Evolutionary conservation across 2,888 invertebrate species (phyloP).

Genomic region (Trichopoda pennipes): DNA sequence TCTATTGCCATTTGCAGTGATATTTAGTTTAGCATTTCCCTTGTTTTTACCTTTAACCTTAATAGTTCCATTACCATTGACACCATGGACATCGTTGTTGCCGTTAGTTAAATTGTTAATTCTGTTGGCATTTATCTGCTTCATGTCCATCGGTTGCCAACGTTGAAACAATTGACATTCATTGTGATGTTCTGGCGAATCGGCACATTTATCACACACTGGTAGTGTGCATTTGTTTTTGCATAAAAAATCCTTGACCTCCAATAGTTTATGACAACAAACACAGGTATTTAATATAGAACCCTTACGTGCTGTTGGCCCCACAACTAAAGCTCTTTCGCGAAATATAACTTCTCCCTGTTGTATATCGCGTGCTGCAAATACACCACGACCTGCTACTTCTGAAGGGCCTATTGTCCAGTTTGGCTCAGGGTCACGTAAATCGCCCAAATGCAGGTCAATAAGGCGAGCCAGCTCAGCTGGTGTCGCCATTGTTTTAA

Average conservation of each 20-base stretch:
- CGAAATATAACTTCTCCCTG: slow-evolving; percentile 87
- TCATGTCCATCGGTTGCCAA: slow-evolving; percentile 82
- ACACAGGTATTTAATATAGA: slow-evolving; percentile 84
- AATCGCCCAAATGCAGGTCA: slow-evolving; percentile 77
- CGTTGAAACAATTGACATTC: slow-evolving; percentile 85
- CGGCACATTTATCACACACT: slow-evolving; percentile 86
- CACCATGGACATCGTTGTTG: background rate
- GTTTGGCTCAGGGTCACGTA: slow-evolving; percentile 76
- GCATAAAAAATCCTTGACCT: slow-evolving; percentile 82
- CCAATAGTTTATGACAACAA: slow-evolving; percentile 83
- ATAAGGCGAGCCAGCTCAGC: slow-evolving; percentile 77
- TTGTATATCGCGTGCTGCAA: slow-evolving; percentile 85
- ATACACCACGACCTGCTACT: slow-evolving; percentile 87
- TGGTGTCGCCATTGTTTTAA: slow-evolving; percentile 74
- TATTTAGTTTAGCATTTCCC: background rate
- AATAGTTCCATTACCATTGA: slow-evolving; percentile 3
- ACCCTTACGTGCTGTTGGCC: slow-evolving; percentile 84
- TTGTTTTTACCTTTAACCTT: slow-evolving; percentile 8
- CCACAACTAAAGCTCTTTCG: slow-evolving; percentile 86
- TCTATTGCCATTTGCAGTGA: slow-evolving; percentile 1
- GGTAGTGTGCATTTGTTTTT: slow-evolving; percentile 85
- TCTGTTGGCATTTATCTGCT: slow-evolving; percentile 58
- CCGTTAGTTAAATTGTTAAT: slow-evolving; percentile 11
- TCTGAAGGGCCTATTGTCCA: slow-evolving; percentile 85
- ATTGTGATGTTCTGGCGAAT: slow-evolving; percentile 82